These are phyloP conservation scores for Archivesica marissinica DNA, from an alignment of 1,140 invertebrate species.

Conservation along the genomic window DNA sequence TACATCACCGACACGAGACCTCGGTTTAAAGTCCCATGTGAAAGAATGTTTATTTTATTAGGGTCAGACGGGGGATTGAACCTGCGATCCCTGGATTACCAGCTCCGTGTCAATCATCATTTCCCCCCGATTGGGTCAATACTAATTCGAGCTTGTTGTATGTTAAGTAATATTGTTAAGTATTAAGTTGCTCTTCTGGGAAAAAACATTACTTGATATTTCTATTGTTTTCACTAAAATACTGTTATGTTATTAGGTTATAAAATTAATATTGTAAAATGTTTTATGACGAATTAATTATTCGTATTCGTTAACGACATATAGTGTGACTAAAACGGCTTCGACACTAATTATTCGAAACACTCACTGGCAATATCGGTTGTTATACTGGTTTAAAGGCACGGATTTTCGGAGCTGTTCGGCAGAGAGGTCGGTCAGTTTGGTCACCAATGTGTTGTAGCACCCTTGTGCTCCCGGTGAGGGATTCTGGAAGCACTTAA, in stretches of 20 bases:
- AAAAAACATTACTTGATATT: not conserved
- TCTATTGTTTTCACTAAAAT: too few relatives aligned
- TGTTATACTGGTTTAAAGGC: constrained; percentile 32
- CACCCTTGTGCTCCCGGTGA: constrained; percentile 4
- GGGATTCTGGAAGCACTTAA: constrained; percentile 32
- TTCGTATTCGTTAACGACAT: not conserved
- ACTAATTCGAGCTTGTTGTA: too few relatives aligned
- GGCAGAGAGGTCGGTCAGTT: constrained; percentile 8
- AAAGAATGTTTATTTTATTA: too few relatives aligned
- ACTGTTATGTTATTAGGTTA: too few relatives aligned
- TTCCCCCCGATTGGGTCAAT: too few relatives aligned
- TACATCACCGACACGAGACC: too few relatives aligned
- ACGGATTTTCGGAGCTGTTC: not conserved
- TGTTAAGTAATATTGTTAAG: not conserved
- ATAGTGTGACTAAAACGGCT: not conserved
- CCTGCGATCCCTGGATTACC: too few relatives aligned
- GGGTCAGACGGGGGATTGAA: too few relatives aligned
- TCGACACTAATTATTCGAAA: not conserved
- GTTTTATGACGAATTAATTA: not conserved
- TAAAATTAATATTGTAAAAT: too few relatives aligned
- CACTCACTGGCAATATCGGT: constrained; percentile 50
- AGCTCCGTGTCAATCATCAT: too few relatives aligned
- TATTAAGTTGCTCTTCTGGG: not conserved
- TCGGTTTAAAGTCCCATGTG: too few relatives aligned
- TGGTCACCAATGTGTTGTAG: constrained; percentile 7